Conservation (phyloP, 2,797 vertebrate species). For the Phyllotis vaccarum region DNA sequence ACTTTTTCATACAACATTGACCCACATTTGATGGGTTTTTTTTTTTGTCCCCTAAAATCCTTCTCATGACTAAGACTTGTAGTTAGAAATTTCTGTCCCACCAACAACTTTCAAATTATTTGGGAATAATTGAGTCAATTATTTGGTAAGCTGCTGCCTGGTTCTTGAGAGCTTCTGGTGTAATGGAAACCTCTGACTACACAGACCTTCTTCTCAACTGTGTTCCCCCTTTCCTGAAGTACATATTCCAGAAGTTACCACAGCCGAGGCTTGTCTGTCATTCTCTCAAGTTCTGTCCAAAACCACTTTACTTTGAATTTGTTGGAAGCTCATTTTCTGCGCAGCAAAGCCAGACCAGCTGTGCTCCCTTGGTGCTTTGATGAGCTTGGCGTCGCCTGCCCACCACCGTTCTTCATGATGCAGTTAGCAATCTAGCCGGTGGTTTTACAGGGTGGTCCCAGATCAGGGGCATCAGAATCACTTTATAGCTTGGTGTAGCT, state of each 20-base stretch:
- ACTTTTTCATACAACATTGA: background rate
- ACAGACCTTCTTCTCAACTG: background rate
- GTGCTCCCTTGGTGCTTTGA: background rate
- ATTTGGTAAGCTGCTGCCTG: too few relatives aligned
- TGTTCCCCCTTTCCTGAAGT: background rate
- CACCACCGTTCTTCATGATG: background rate
- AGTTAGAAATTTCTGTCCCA: too few relatives aligned
- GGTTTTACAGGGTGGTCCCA: background rate
- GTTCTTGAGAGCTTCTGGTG: too few relatives aligned
- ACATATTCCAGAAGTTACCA: conserved; percentile 31
- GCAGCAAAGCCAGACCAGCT: background rate
- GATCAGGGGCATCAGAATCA: background rate
- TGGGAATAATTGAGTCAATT: too few relatives aligned
- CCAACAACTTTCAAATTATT: too few relatives aligned
- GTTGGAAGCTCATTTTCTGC: background rate
- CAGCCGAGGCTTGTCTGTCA: background rate
- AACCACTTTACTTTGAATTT: background rate
- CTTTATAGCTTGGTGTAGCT: background rate
- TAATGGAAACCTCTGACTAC: too few relatives aligned
- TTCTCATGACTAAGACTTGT: background rate
- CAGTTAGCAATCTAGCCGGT: background rate
- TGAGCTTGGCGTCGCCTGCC: background rate
- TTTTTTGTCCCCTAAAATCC: background rate
- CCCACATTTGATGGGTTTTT: background rate
- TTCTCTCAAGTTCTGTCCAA: background rate